These are phyloP conservation scores for Phrynocephalus guinanensis DNA, from an alignment of 2,797 vertebrate genomes.

Conservation along the genomic window DNA sequence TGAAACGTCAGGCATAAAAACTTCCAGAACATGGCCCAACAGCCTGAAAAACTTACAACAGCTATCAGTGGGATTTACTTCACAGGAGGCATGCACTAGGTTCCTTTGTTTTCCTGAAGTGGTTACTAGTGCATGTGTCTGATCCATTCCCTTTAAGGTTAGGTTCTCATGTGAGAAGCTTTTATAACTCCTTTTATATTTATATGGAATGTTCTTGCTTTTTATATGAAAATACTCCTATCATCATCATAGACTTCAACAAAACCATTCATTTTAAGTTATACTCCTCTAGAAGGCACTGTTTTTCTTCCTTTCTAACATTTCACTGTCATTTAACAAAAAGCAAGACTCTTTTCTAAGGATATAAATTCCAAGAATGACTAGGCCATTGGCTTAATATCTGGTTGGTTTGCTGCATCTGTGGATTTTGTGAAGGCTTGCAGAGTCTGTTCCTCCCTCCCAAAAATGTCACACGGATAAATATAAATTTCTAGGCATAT, in stretches of 20 bases:
- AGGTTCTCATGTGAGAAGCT: neutral
- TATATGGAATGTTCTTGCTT: neutral
- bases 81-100: neutral
- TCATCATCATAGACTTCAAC: neutral
- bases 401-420: too few relatives aligned
- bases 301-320: neutral
- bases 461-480: neutral
- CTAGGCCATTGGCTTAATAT: neutral
- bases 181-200: neutral
- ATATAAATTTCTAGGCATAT: neutral
- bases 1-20: too few relatives aligned
- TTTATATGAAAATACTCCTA: neutral
- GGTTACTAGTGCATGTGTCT: neutral
- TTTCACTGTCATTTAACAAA: neutral
- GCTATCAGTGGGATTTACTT: neutral
- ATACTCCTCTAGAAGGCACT: conserved; percentile 12
- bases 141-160: neutral
- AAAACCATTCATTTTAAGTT: neutral
- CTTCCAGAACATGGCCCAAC: too few relatives aligned
- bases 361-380: neutral
- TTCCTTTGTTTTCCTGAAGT: neutral
- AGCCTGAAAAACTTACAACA: too few relatives aligned
- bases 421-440: neutral
- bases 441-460: neutral
- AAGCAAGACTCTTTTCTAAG: neutral